Evolutionary conservation across 2,113 vertebrate species (phyloP).

Genomic region (Scomber japonicus): DNA sequence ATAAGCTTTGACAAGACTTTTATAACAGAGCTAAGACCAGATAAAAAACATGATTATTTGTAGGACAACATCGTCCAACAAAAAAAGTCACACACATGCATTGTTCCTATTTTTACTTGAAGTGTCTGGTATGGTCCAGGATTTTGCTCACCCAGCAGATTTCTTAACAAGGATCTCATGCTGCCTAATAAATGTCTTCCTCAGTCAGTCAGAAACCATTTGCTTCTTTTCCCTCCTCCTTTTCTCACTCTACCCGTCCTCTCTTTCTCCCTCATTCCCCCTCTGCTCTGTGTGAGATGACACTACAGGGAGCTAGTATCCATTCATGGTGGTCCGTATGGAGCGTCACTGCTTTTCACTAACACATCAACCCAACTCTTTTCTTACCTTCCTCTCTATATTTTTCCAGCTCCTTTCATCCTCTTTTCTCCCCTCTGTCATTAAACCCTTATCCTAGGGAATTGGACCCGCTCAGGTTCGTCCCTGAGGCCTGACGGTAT

Average conservation of each 20-base stretch:
- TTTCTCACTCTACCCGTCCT: constrained; percentile 20
- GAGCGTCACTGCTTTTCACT: constrained; percentile 28
- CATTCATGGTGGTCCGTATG: background rate
- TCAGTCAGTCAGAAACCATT: constrained; percentile 50
- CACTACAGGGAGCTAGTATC: constrained; percentile 27
- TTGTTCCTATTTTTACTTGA: background rate
- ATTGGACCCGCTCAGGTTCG: constrained; percentile 33
- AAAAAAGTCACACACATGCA: background rate
- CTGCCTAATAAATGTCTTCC: constrained; percentile 58
- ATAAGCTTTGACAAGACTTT: too few relatives aligned
- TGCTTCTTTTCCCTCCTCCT: constrained; percentile 13
- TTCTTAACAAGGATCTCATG: constrained; percentile 55
- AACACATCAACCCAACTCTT: constrained; percentile 26
- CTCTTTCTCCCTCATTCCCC: constrained; percentile 11
- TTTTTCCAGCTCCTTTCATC: constrained; percentile 20
- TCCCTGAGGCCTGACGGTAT: constrained; percentile 32
- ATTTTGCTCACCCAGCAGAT: constrained; percentile 53
- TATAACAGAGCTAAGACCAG: too few relatives aligned
- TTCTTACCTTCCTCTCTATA: constrained; percentile 3
- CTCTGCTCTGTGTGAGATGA: constrained; percentile 37
- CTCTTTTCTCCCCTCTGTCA: constrained; percentile 41
- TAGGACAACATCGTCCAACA: too few relatives aligned
- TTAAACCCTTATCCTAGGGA: constrained; percentile 49
- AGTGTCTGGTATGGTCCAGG: background rate
- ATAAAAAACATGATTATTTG: too few relatives aligned